phyloP scores from a whole-genome alignment of 1,140 invertebrate species.

The Geopemphigus sp. region DNA sequence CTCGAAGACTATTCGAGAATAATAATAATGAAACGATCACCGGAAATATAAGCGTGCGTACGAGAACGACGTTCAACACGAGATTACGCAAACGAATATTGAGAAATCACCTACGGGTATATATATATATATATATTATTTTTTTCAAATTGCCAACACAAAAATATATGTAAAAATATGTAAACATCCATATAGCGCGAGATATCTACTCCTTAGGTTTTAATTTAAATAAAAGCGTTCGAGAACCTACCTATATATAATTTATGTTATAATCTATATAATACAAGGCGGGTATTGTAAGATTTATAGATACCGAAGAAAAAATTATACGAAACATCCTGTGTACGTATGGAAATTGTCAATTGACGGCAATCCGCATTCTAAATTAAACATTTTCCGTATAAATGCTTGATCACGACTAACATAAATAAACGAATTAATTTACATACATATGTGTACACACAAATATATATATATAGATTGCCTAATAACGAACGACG shows the following conservation, averaged over 20 bases:
- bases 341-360: not conserved
- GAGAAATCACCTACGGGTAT: not conserved
- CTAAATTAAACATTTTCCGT: not conserved
- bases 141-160: conserved; percentile 4
- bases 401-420: too few species aligned
- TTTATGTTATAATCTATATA: too few species aligned
- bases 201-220: not conserved
- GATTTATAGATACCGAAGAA: not conserved
- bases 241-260: not conserved
- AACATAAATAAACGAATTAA: too few species aligned
- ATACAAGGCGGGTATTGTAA: conserved; percentile 1
- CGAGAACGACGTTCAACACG: not conserved
- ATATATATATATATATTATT: not conserved
- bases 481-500: not conserved
- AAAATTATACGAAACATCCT: not conserved
- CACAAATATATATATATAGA: too few species aligned
- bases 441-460: too few species aligned
- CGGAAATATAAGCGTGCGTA: not conserved
- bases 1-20: not conserved
- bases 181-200: not conserved
- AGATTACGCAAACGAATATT: not conserved
- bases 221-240: not conserved
- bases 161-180: conserved; percentile 37
- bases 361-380: not conserved
- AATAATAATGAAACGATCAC: not conserved